Conservation (phyloP, 1,140 invertebrate species). For the Magallana ariakensis region DNA sequence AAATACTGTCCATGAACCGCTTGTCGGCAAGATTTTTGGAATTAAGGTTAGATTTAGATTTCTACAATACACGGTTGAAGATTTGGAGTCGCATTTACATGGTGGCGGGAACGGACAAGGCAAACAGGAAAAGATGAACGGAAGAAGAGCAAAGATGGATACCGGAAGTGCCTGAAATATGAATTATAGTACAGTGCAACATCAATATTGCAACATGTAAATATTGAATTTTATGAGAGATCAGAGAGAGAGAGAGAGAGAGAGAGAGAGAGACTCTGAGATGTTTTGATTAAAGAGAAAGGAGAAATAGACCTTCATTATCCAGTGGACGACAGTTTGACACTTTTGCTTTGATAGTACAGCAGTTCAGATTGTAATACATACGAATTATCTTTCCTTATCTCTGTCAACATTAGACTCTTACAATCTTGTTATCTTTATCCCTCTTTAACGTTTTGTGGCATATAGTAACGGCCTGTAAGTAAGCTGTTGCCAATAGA, state of each 20-base stretch:
- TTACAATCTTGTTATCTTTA: too few relatives aligned
- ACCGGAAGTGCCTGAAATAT: background rate
- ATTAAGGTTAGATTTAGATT: background rate
- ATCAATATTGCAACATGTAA: background rate
- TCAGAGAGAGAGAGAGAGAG: background rate
- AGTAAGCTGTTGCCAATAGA: too few relatives aligned
- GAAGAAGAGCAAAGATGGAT: background rate
- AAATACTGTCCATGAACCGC: constrained; percentile 40
- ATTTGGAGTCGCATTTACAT: background rate
- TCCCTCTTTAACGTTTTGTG: too few relatives aligned
- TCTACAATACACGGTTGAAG: constrained; percentile 5
- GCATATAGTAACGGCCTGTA: too few relatives aligned
- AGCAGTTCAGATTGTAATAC: too few relatives aligned
- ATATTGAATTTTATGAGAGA: background rate
- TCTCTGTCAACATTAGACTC: too few relatives aligned
- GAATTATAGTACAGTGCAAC: background rate
- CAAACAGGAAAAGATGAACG: background rate
- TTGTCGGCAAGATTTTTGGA: background rate
- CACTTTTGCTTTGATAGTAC: too few relatives aligned
- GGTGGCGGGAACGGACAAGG: background rate
- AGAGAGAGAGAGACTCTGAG: background rate
- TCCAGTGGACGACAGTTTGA: too few relatives aligned
- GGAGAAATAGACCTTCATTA: too few relatives aligned
- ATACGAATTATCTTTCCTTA: too few relatives aligned
- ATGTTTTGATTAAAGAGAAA: too few relatives aligned